Conservation (phyloP, 2,113 vertebrate species). For the Pycnonotus jocosus region DNA sequence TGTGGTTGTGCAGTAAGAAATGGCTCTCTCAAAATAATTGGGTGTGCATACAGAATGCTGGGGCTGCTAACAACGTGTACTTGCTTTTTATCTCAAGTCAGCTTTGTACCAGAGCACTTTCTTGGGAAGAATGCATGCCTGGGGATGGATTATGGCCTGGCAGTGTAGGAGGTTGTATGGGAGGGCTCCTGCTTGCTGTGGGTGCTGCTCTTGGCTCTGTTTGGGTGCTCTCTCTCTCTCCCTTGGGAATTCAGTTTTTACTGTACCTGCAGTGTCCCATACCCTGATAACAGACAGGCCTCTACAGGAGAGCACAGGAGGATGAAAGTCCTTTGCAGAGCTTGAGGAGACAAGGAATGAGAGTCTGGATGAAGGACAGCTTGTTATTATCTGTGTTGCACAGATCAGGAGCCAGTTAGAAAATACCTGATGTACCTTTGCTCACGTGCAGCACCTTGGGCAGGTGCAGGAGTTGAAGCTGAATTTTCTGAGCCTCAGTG, state of each 20-base stretch:
- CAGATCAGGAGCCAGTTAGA: not conserved
- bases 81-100: not conserved
- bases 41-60: rapidly evolving
- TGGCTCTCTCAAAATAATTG: not conserved
- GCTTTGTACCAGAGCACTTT: not conserved
- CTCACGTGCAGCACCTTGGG: rapidly evolving
- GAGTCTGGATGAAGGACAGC: not conserved
- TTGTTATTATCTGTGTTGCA: rapidly evolving
- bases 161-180: not conserved
- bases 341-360: not conserved
- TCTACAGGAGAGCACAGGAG: rapidly evolving
- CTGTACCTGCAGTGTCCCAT: not conserved
- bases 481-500: not conserved
- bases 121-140: not conserved
- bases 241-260: not conserved
- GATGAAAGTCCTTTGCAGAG: not conserved
- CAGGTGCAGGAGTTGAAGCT: not conserved
- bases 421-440: not conserved
- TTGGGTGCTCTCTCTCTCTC: not conserved
- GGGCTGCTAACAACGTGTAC: not conserved
- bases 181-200: not conserved
- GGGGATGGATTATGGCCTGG: not conserved
- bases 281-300: not conserved
- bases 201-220: not conserved
- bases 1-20: not conserved